phyloP scores from a whole-genome alignment of 1,140 invertebrate genomes.

The Drosophila funebris region DNA sequence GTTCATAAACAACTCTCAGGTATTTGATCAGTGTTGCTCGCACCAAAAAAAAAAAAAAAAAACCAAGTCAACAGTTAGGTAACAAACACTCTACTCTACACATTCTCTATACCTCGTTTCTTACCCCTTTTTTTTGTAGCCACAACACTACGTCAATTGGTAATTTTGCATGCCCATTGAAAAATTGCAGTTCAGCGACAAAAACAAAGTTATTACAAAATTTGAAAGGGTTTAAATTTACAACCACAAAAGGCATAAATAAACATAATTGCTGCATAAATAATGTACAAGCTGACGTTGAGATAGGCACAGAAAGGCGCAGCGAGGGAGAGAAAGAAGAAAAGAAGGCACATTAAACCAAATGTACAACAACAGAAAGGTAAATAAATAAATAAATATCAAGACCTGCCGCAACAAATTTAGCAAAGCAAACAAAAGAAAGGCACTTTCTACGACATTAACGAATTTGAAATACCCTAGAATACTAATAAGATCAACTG shows the following conservation, averaged over 20 bases:
- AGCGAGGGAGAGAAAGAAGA: background rate
- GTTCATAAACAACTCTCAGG: background rate
- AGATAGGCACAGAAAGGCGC: background rate
- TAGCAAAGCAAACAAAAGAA: conserved; percentile 39
- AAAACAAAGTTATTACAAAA: conserved; percentile 31
- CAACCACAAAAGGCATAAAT: conserved; percentile 54
- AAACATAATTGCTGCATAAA: conserved; percentile 59
- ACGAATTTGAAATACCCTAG: conserved; percentile 1
- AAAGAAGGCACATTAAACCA: conserved; percentile 3
- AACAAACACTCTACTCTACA: background rate
- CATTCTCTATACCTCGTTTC: background rate
- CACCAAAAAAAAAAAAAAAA: background rate
- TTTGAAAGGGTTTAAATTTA: conserved; percentile 46
- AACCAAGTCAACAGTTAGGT: background rate
- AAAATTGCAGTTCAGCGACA: conserved; percentile 26
- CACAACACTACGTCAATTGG: background rate
- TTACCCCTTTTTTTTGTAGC: background rate
- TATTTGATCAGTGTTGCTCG: background rate
- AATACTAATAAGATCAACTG: background rate
- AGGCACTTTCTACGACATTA: background rate
- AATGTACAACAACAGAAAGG: background rate
- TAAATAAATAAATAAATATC: conserved; percentile 41
- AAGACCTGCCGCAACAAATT: conserved; percentile 72
- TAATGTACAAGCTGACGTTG: conserved; percentile 35
- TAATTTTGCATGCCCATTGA: conserved; percentile 20